Evolutionary conservation across 2,888 invertebrate genomes (phyloP).

Genomic region (Chrysopilus asiliformis): DNA sequence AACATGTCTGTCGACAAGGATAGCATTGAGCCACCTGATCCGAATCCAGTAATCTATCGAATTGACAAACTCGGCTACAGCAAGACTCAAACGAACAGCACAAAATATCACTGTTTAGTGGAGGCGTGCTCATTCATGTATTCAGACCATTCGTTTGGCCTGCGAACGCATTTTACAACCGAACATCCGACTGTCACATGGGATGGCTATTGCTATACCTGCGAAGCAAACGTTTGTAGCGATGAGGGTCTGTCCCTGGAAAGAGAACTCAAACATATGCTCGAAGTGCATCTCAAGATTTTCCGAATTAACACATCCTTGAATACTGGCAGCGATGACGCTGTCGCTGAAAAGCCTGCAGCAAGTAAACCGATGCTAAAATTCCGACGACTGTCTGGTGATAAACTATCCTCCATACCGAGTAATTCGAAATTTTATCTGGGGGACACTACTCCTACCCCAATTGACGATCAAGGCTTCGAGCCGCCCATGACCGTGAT

Average conservation of each 20-base stretch:
- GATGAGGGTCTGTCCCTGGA: conserved; percentile 7
- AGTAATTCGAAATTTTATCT: too few relatives aligned
- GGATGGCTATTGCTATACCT: conserved; percentile 43
- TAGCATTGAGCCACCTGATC: neutral
- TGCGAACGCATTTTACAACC: conserved; percentile 27
- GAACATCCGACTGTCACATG: conserved; percentile 36
- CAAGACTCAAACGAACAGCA: conserved; percentile 3
- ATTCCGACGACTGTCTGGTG: conserved; percentile 37
- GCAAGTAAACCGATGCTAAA: too few relatives aligned
- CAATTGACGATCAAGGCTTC: too few relatives aligned
- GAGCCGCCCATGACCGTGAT: too few relatives aligned
- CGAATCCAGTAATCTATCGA: conserved; percentile 15
- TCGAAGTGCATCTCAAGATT: conserved; percentile 15
- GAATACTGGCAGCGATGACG: neutral
- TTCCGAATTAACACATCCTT: neutral
- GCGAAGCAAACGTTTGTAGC: conserved; percentile 25
- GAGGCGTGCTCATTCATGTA: conserved; percentile 27
- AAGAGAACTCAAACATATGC: conserved; percentile 26
- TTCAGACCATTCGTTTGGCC: conserved; percentile 24
- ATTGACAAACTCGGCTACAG: conserved; percentile 25
- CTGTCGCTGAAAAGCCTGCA: neutral
- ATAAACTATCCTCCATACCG: conserved; percentile 38
- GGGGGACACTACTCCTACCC: too few relatives aligned
- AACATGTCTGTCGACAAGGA: too few relatives aligned
- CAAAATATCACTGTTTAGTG: conserved; percentile 27